phyloP scores from a whole-genome alignment of 2,113 vertebrate genomes.

The Hydrolagus affinis region DNA sequence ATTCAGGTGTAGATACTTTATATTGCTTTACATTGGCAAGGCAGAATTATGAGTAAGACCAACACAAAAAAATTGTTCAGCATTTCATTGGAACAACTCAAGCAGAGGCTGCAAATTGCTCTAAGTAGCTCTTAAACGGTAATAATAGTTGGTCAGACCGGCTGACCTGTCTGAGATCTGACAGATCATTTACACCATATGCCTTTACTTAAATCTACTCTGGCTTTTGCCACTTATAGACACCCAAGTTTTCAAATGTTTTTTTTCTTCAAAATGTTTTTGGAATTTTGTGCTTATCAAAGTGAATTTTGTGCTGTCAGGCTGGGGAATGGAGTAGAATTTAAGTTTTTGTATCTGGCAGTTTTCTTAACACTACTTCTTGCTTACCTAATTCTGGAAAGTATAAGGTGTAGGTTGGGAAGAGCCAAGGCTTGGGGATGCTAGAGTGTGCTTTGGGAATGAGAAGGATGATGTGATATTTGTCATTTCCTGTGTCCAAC shows the following conservation, averaged over 20 bases:
- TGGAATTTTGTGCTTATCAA: background rate
- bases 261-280: background rate
- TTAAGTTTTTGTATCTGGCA: background rate
- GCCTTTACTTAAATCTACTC: background rate
- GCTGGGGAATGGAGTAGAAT: background rate
- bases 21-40: background rate
- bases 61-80: background rate
- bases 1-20: background rate
- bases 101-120: background rate
- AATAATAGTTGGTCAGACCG: background rate
- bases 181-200: background rate
- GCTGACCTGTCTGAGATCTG: background rate
- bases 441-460: slow-evolving; percentile 47
- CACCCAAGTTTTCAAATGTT: background rate
- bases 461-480: slow-evolving; percentile 34
- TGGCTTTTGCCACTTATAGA: background rate
- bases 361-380: slow-evolving; percentile 13
- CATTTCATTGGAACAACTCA: background rate
- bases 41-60: background rate
- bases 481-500: too few relatives aligned
- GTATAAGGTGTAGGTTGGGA: too few relatives aligned
- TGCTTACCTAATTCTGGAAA: too few relatives aligned
- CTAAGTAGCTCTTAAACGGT: background rate
- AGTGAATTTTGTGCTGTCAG: too few relatives aligned
- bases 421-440: too few relatives aligned